A percentile compares a stretch with the other conserved stretches of the same genome.
Evolutionary conservation across 2,888 invertebrate genomes (phyloP).

Genomic region (Parnassius orleans): DNA sequence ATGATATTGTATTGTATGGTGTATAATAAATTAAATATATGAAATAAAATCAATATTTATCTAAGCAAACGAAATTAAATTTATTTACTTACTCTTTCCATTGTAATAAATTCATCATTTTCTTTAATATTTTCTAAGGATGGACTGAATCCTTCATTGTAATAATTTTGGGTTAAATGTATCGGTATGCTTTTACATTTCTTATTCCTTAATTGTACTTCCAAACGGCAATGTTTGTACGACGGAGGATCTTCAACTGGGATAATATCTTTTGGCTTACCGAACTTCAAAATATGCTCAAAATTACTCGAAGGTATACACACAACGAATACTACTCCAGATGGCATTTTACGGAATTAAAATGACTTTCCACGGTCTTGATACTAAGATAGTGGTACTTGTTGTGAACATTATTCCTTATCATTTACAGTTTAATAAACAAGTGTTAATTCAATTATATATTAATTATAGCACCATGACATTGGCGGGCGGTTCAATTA

Average conservation of each 20-base stretch:
- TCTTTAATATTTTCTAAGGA: slow-evolving; percentile 65
- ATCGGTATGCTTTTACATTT: slow-evolving; percentile 65
- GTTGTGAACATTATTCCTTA: neutral
- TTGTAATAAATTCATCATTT: slow-evolving; percentile 81
- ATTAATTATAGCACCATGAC: slow-evolving; percentile 3
- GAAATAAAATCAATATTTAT: too few relatives aligned
- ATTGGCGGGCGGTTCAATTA: slow-evolving; percentile 14
- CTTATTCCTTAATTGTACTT: slow-evolving; percentile 64
- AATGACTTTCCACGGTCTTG: neutral
- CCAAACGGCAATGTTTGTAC: slow-evolving; percentile 53
- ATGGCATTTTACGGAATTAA: slow-evolving; percentile 61
- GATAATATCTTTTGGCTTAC: slow-evolving; percentile 61
- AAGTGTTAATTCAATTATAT: slow-evolving; percentile 21
- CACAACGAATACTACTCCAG: slow-evolving; percentile 85
- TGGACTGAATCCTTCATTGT: slow-evolving; percentile 56
- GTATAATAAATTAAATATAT: too few relatives aligned
- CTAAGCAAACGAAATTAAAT: too few relatives aligned
- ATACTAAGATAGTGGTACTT: neutral
- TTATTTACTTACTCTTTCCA: slow-evolving; percentile 82
- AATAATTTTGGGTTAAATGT: slow-evolving; percentile 63
- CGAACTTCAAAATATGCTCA: slow-evolving; percentile 82
- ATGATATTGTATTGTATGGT: too few relatives aligned
- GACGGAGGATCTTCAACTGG: slow-evolving; percentile 40
- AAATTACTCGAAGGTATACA: slow-evolving; percentile 85
- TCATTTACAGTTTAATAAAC: slow-evolving; percentile 11